Evolutionary conservation across 1,140 invertebrate genomes (phyloP).

Genomic region (Drosophila micromelanica): DNA sequence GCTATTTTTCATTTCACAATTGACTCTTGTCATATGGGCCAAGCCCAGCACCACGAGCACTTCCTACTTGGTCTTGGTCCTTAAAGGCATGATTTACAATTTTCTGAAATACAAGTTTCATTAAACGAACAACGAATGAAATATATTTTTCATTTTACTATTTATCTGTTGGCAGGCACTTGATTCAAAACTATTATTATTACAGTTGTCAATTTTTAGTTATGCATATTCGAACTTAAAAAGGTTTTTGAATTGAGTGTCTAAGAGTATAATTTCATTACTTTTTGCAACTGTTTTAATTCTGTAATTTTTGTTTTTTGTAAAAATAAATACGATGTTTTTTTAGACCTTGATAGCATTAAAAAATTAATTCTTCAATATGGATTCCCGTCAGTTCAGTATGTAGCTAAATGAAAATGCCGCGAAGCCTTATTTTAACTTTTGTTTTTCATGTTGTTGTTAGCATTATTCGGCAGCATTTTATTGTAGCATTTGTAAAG

Average conservation of each 20-base stretch:
- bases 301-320: no score
- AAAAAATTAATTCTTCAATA: no score
- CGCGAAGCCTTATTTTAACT: slow-evolving; percentile 5
- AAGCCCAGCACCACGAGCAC: slow-evolving; percentile 2
- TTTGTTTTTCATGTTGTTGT: slow-evolving; percentile 10
- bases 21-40: slow-evolving; percentile 53
- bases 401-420: slow-evolving; percentile 6
- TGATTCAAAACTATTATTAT: not conserved
- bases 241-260: no score
- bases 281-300: no score
- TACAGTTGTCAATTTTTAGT: not conserved
- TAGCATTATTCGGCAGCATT: slow-evolving; percentile 29
- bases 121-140: not conserved
- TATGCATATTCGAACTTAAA: no score
- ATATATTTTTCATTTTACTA: not conserved
- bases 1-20: slow-evolving; percentile 75
- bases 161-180: not conserved
- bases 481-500: slow-evolving; percentile 46
- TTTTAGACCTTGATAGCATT: not conserved
- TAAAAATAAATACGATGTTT: no score
- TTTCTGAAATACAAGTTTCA: not conserved
- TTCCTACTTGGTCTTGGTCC: not conserved
- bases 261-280: no score
- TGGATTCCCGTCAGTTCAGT: not conserved
- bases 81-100: slow-evolving; percentile 4